Conservation (phyloP, 2,797 vertebrate genomes). For the Apogon talboti region DNA sequence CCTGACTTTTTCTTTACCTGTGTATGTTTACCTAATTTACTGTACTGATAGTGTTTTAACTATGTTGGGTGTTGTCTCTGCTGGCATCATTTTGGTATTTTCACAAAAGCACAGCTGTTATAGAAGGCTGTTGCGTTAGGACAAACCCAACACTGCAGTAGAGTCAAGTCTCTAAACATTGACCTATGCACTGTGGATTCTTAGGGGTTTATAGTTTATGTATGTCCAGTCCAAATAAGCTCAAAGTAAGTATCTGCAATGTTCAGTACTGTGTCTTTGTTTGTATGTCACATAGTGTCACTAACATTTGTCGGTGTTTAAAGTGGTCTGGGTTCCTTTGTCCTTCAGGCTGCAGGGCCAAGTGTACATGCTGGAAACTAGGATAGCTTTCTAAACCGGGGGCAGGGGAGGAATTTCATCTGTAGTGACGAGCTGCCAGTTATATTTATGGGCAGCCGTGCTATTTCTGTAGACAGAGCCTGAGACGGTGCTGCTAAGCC, state of each 20-base stretch:
- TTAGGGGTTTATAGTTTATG: too few relatives aligned
- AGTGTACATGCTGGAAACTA: constrained; percentile 42
- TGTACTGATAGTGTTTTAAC: too few relatives aligned
- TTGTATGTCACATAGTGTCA: not conserved
- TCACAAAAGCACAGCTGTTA: not conserved
- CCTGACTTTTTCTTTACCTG: too few relatives aligned
- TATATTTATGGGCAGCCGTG: constrained; percentile 72
- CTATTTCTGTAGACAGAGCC: constrained; percentile 74
- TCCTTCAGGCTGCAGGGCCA: constrained; percentile 44
- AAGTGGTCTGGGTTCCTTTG: constrained; percentile 35
- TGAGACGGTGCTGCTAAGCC: constrained; percentile 56
- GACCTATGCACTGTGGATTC: too few relatives aligned
- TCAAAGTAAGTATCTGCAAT: not conserved
- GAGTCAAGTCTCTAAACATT: not conserved
- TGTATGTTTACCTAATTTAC: too few relatives aligned
- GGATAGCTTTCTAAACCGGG: constrained; percentile 61
- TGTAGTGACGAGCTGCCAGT: constrained; percentile 69
- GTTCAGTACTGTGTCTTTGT: not conserved
- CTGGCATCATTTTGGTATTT: constrained; percentile 12
- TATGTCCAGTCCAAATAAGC: too few relatives aligned
- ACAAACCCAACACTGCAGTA: not conserved
- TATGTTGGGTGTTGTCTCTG: constrained; percentile 13
- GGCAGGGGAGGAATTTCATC: constrained; percentile 76
- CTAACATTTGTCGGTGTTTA: constrained; percentile 13
- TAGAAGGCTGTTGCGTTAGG: too few relatives aligned